Evolutionary conservation across 2,113 vertebrate genomes (phyloP), one percentile per base, ranked within the genome.

Genomic region (Todiramphus saurophagus): DNA sequence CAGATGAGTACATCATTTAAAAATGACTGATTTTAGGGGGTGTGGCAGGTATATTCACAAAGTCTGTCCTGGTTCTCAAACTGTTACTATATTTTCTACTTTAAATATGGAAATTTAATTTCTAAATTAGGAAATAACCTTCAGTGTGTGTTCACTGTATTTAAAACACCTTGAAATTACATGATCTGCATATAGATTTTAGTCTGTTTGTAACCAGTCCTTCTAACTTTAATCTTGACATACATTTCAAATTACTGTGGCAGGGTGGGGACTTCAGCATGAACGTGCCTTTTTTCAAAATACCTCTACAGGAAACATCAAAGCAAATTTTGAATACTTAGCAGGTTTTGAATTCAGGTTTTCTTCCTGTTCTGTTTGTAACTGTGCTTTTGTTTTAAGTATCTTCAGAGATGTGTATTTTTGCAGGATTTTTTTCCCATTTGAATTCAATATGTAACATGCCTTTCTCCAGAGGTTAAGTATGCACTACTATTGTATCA

Each of bases 151-250:
- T 50, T 91, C 33, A 20, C 43, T 60, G 43, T 84, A 81, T 68
- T 95, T 96, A 92, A 92, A 97, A 64, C 6, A 18, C n/a, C 78
- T 87, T 77, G 28, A 96, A 96, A 96, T 96, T 85, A 91, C 41
- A 93, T 21, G 75, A 91, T 46, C 77, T 67, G 37, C 39, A 62
- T 76, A 79, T 56, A 91, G 73, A 72, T 86, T 87, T 94, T 67
- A 92, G 80, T 27, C 27, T 82, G 77, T 56, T 66, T 76, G 53
- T 62, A 93, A 73, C 60, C 74, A 55, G 23, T 46, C 35, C 35
- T 92, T 91, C 80, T 84, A 87, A 87, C 46, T 94, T 93, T 77
- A 90, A 13, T 77, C 63, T 73, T 79, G 48, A 72, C 33, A 84
- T 67, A 69, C 39, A 41, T 64, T 89, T 92, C 39, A 72, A 50